Evolutionary conservation across 2,113 vertebrate genomes (phyloP).

Genomic region (Oenanthe oenanthe): DNA sequence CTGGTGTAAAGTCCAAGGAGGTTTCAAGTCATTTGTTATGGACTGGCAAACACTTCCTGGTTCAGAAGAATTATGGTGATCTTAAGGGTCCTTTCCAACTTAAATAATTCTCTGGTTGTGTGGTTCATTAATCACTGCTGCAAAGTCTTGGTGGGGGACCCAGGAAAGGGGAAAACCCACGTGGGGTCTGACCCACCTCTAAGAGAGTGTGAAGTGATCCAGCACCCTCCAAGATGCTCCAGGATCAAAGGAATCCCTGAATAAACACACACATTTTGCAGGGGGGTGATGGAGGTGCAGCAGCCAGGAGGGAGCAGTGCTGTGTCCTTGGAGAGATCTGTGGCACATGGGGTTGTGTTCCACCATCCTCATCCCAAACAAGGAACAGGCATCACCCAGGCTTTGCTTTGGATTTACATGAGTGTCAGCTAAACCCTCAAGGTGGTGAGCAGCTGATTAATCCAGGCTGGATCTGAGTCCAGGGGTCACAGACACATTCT

Average conservation of each 20-base stretch:
- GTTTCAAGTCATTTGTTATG: not conserved
- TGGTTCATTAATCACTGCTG: not conserved
- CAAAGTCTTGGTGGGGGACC: not conserved
- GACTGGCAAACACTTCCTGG: not conserved
- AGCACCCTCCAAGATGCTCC: not conserved
- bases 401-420: fast-evolving
- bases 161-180: not conserved
- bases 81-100: not conserved
- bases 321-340: fast-evolving
- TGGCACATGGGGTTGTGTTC: not conserved
- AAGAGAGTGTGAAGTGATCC: too few relatives aligned
- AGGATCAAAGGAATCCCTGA: not conserved
- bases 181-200: too few relatives aligned
- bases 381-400: not conserved
- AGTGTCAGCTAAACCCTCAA: not conserved
- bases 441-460: not conserved
- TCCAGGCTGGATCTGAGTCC: not conserved
- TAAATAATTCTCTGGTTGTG: not conserved
- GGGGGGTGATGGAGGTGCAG: not conserved
- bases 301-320: not conserved
- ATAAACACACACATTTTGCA: not conserved
- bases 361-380: not conserved
- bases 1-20: not conserved
- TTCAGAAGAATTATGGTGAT: not conserved
- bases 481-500: not conserved